These are phyloP conservation scores for Cremastobaeus sp. DNA, from an alignment of 2,888 invertebrate species.

Conservation along the genomic window DNA sequence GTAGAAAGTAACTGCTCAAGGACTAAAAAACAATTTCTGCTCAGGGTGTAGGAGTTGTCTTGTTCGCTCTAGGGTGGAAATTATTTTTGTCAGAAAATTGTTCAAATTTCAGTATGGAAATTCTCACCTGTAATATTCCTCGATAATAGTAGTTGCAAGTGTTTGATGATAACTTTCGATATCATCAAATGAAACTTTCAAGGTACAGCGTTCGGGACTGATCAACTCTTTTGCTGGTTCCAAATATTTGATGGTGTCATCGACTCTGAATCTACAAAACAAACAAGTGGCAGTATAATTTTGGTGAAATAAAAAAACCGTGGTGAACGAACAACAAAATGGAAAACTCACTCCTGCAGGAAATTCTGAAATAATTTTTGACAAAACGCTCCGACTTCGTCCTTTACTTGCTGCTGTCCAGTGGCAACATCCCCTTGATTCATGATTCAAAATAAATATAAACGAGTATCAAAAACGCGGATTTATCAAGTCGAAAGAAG, in stretches of 20 bases:
- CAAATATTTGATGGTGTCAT: slow-evolving; percentile 92
- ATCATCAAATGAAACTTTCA: slow-evolving; percentile 96
- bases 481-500: no score
- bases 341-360: slow-evolving; percentile 89
- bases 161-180: slow-evolving; percentile 96
- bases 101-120: no score
- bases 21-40: no score
- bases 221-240: slow-evolving; percentile 89
- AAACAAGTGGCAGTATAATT: no score
- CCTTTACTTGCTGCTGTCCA: slow-evolving; percentile 88
- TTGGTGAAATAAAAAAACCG: no score
- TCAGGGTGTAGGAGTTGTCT: no score
- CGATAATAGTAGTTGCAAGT: slow-evolving; percentile 93
- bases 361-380: slow-evolving; percentile 98
- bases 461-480: no score
- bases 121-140: slow-evolving; percentile 96
- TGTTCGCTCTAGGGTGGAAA: no score
- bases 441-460: slow-evolving; percentile 79
- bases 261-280: slow-evolving; percentile 84
- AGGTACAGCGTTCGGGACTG: slow-evolving; percentile 93
- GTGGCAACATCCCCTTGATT: slow-evolving; percentile 89
- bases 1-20: no score
- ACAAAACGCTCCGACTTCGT: slow-evolving; percentile 94
- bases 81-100: no score
- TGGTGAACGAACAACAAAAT: not conserved